phyloP scores from a whole-genome alignment of 2,797 vertebrate genomes.

The Valencia hispanica region DNA sequence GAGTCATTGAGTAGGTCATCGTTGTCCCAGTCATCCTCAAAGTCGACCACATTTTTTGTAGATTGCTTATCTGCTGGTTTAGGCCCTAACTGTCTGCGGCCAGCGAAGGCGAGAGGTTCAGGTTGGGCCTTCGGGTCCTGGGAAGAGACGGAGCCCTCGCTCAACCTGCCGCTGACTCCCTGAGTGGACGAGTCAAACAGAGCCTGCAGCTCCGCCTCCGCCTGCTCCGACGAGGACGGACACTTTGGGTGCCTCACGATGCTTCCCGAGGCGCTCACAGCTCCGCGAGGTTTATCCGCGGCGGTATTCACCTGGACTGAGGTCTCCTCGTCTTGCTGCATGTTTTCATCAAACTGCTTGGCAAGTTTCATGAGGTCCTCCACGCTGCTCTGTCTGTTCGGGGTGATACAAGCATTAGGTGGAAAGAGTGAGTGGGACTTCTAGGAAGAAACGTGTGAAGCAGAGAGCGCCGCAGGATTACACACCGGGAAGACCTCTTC shows the following conservation, averaged over 20 bases:
- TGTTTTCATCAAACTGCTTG: slow-evolving; percentile 93
- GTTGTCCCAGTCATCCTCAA: slow-evolving; percentile 90
- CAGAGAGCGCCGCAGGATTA: not conserved
- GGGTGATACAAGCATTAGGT: not conserved
- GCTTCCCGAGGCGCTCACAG: slow-evolving; percentile 35
- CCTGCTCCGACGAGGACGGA: slow-evolving; percentile 71
- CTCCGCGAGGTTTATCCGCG: slow-evolving; percentile 36
- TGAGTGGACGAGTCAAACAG: slow-evolving; percentile 95
- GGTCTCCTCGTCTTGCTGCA: slow-evolving; percentile 85
- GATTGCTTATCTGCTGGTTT: slow-evolving; percentile 6
- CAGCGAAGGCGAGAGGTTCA: not conserved
- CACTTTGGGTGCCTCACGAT: slow-evolving; percentile 36
- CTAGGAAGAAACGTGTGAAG: not conserved
- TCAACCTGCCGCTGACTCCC: slow-evolving; percentile 83
- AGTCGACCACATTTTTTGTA: slow-evolving; percentile 64
- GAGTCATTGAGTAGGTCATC: slow-evolving; percentile 88
- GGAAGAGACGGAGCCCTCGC: slow-evolving; percentile 75
- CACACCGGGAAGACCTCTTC: slow-evolving; percentile 73
- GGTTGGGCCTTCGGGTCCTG: slow-evolving; percentile 50
- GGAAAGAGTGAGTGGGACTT: not conserved
- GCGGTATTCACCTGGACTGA: slow-evolving; percentile 62
- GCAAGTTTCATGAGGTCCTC: slow-evolving; percentile 94
- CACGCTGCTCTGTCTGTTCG: slow-evolving; percentile 83
- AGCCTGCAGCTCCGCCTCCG: slow-evolving; percentile 87
- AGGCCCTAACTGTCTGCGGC: slow-evolving; percentile 9